Base-by-base conservation (phyloP, 1,140 invertebrate species). In the Littorina saxatilis region DNA sequence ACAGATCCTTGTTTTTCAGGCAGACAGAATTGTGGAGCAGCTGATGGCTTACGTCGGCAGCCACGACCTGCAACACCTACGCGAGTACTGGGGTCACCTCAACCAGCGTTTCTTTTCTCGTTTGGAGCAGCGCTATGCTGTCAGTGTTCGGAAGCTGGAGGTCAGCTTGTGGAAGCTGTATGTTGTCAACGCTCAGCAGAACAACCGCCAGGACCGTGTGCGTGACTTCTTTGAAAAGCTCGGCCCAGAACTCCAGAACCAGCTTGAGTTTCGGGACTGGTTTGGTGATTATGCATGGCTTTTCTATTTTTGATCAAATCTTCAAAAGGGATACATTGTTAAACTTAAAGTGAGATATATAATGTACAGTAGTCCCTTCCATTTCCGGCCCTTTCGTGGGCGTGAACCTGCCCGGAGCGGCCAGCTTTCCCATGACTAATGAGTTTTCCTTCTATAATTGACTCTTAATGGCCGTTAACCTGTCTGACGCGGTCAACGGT, bases 241-340 rank as follows among this genome's bases (percentile, higher is more conserved):
- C 94, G 94, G 96, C 7, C 93, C 95, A 73, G 96, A 99, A 88
- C 89, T 99, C 39, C 96, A 98, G 90, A 96, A 95, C 78, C 96
- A 98, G 91, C 94, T 94, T 76, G 97, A 98, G 90, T 99, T 98
- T 97, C 98, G 96, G 90, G 98, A 99, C 87, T 99, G 98, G 98
- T 99, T 99, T 94, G 96, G 97, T 99, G 95, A 94, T 95, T 87
- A 43, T 72, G 82, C 35, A 55, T n/a, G n/a, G n/a, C n/a, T n/a
- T n/a, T n/a, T n/a, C n/a, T n/a, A n/a, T n/a, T n/a, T n/a, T n/a
- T n/a, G n/a, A n/a, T n/a, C n/a, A n/a, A n/a, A n/a, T n/a, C n/a
- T n/a, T n/a, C n/a, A n/a, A n/a, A n/a, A n/a, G n/a, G n/a, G n/a
- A n/a, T n/a, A n/a, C n/a, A n/a, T n/a, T n/a, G n/a, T n/a, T n/a